Evolutionary conservation across 2,888 invertebrate genomes (phyloP).

Genomic region (Xestia c-nigrum): DNA sequence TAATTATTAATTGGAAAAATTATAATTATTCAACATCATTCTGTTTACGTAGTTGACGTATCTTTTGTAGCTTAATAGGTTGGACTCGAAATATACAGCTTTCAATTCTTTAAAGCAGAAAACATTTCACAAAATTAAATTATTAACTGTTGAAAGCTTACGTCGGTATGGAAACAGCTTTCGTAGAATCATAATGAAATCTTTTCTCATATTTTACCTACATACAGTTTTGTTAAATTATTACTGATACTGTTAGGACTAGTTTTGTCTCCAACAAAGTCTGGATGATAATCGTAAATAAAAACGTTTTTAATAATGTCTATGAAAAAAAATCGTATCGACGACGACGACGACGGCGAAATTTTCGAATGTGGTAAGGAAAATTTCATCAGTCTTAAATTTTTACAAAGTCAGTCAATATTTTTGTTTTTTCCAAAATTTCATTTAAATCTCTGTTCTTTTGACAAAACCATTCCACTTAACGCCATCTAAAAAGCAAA

Average conservation of each 20-base stretch:
- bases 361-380: neutral
- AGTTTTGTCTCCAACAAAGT: neutral
- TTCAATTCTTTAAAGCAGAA: neutral
- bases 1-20: conserved; percentile 5
- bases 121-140: conserved; percentile 12
- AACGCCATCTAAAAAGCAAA: conserved; percentile 20
- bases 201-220: neutral
- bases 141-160: neutral
- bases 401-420: too few relatives aligned
- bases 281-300: neutral
- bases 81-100: neutral
- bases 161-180: conserved; percentile 1
- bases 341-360: neutral
- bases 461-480: neutral
- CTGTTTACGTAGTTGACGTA: neutral
- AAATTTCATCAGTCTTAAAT: neutral
- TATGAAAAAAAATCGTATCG: neutral
- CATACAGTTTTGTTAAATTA: neutral
- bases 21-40: neutral
- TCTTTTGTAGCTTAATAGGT: neutral
- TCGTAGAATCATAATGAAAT: neutral
- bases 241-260: neutral
- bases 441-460: neutral
- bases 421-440: neutral
- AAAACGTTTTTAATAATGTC: neutral